A percentile compares a stretch with the other conserved stretches of the same genome.
Evolutionary conservation across 1,140 invertebrate genomes (phyloP).

Genomic region (Brachionus rotundiformis): DNA sequence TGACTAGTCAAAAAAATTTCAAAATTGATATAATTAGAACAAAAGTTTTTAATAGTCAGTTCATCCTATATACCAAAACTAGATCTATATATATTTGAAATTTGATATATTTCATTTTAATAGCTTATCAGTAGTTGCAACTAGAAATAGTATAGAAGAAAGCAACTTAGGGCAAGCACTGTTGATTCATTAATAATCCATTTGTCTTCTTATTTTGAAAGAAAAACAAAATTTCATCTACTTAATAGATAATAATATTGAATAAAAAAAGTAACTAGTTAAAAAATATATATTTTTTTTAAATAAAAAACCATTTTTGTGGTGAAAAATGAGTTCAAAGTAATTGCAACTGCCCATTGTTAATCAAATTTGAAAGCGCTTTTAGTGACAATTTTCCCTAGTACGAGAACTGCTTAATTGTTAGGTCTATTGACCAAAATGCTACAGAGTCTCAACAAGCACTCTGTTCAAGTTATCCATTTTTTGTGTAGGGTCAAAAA

Average conservation of each 20-base stretch:
- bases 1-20: conserved; percentile 28
- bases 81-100: conserved; percentile 38
- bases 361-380: conserved; percentile 10
- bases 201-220: conserved; percentile 25
- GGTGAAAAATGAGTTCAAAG: neutral
- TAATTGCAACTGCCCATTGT: neutral
- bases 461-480: neutral
- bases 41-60: conserved; percentile 38
- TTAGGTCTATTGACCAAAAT: neutral
- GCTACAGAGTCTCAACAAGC: too few species aligned
- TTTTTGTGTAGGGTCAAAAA: neutral
- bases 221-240: neutral
- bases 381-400: conserved; percentile 8
- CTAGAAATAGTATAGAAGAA: conserved; percentile 1
- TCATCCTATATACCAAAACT: conserved; percentile 35
- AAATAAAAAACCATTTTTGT: neutral
- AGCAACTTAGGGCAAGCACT: neutral
- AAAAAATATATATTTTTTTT: neutral
- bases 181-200: conserved; percentile 42
- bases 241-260: conserved; percentile 37
- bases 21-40: conserved; percentile 48
- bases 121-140: conserved; percentile 48
- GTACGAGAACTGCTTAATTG: neutral
- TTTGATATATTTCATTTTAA: conserved; percentile 46
- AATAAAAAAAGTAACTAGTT: neutral